Base-by-base conservation (phyloP, 2,888 invertebrate species). In the Tuberolachnus salignus region DNA sequence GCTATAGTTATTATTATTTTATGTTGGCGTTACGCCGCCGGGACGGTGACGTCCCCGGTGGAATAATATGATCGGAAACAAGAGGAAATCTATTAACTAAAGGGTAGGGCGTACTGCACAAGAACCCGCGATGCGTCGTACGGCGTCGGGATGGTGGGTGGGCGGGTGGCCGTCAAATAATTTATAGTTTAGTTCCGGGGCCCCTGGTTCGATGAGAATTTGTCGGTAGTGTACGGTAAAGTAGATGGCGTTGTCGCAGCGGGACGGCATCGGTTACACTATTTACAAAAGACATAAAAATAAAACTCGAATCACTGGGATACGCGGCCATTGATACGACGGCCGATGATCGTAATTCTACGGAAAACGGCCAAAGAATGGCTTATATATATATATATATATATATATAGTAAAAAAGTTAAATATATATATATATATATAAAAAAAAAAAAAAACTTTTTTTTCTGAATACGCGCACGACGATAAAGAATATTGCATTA, bases 31-130 rank as follows among this genome's bases (percentile, higher is more conserved):
- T 49, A 26, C 26, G 14, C 16, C 59, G 9, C 4, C 46, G 44
- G n/a, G 4, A 51, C n/a, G n/a, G 34, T n/a, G 51, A 26, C n/a
- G n/a, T n/a, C n/a, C n/a, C 19, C 49, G 4, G 16, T 16, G 21
- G 46, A 51, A 26, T n/a, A 67, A 59, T 57, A 67, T 66, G 75
- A 75, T 67, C 75, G 67, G 75, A 67, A 75, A n/a, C n/a, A n/a
- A 57, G 57, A 75, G 75, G 75, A 75, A 75, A 75, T 67, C 75
- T 75, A 75, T 75, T 75, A 75, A 75, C 75, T 67, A 75, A 67
- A 75, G 75, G 55, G 66, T 49, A 21, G 57, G 44, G 53, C 44
- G 44, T 42, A 44, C 34, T 42, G n/a, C 61, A 34, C 34, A 13
- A 59, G 3, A 34, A 8, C n/a, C 19, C 21, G n/a, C n/a, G n/a